These are phyloP conservation scores for Meloidogyne exigua DNA, from an alignment of 1,140 invertebrate species.

Conservation along the genomic window DNA sequence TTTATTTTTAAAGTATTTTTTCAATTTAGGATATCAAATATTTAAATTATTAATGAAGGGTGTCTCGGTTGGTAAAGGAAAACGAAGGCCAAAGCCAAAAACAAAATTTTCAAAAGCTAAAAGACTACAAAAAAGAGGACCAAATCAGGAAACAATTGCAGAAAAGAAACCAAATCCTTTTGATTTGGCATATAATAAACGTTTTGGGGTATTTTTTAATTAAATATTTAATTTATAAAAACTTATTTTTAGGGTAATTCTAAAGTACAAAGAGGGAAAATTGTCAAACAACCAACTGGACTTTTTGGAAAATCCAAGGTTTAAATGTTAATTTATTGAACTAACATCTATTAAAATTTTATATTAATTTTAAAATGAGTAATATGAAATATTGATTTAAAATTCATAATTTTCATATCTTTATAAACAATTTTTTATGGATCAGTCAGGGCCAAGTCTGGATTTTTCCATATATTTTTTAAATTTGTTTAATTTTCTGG, in stretches of 20 bases:
- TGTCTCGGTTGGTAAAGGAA: neutral
- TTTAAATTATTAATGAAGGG: neutral
- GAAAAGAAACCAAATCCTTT: neutral
- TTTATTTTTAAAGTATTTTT: too few relatives aligned
- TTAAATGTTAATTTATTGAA: too few relatives aligned
- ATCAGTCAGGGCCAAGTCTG: too few relatives aligned
- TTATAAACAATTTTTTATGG: too few relatives aligned
- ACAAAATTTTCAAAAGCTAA: neutral
- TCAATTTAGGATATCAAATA: too few relatives aligned
- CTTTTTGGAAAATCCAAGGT: neutral
- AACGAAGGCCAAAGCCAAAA: neutral
- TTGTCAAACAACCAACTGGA: neutral
- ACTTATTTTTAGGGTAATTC: neutral
- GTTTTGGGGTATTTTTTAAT: neutral
- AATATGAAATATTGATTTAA: too few relatives aligned
- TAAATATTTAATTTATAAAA: neutral
- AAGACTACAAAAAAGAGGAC: neutral
- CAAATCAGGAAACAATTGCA: neutral
- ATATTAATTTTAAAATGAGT: too few relatives aligned
- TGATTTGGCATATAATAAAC: neutral
- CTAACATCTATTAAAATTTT: too few relatives aligned
- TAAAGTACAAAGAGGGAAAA: too few relatives aligned
- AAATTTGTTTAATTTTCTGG: too few relatives aligned
- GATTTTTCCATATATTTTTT: too few relatives aligned
- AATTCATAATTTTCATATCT: too few relatives aligned